phyloP scores from a whole-genome alignment of 2,113 vertebrate species.

The Cricetomys ansorgei region DNA sequence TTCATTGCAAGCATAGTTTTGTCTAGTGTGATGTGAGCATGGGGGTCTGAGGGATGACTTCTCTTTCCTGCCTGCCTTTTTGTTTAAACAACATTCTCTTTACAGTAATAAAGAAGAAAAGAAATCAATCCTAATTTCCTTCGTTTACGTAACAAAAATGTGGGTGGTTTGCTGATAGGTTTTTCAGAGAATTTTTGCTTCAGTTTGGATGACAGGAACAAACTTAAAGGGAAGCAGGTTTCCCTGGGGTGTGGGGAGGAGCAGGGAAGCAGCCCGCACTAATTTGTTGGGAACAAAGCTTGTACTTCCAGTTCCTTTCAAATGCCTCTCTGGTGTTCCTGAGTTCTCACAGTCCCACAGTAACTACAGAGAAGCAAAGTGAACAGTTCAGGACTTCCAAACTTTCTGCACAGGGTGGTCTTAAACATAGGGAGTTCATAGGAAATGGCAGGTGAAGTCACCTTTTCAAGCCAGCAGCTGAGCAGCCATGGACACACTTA shows the following conservation, averaged over 20 bases:
- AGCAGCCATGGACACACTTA: background rate
- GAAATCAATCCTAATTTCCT: background rate
- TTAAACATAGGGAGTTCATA: background rate
- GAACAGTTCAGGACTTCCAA: constrained; percentile 19
- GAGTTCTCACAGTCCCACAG: background rate
- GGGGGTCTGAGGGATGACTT: background rate
- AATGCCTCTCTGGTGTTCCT: constrained; percentile 6
- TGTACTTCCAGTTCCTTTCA: background rate
- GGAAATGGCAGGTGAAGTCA: background rate
- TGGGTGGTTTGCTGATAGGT: background rate
- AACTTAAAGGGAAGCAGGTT: background rate
- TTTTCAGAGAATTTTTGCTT: background rate
- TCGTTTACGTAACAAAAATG: constrained; percentile 19
- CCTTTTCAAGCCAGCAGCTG: background rate
- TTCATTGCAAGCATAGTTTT: background rate
- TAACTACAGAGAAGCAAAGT: constrained; percentile 5
- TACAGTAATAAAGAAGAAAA: background rate
- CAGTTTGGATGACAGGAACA: background rate
- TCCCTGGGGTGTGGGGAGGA: background rate
- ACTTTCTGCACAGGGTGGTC: background rate
- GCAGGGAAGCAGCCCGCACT: background rate
- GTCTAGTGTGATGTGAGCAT: background rate
- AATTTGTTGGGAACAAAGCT: constrained; percentile 42
- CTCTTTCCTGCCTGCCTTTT: background rate
- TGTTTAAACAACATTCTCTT: constrained; percentile 40